Evolutionary conservation across 2,888 invertebrate species (phyloP), one percentile per base, ranked within the genome.

Genomic region (Rhogogaster chlorosoma): DNA sequence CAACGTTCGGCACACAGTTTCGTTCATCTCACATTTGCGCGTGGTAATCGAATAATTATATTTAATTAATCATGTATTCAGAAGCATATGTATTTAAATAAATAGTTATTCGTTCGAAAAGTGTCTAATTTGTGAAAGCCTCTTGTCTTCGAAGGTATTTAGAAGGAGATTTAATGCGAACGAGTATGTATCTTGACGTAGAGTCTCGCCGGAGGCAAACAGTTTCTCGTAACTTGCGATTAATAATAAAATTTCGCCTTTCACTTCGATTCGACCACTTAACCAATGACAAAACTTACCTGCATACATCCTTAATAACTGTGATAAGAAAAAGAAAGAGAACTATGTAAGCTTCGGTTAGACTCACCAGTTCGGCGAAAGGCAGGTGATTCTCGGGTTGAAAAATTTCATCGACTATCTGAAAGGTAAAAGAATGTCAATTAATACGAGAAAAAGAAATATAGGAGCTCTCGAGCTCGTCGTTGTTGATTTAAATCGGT

Each of bases 361-460:
- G 12, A 70, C 83, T 83, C 32, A 83, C 83, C 83, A 45, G 36
- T 36, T 64, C 70, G 26, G 64, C 67, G 29, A 64, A 64, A 29
- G 83, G 45, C 45, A 67, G 45, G 45, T 45, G 45, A 42, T 70
- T 32, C 26, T 83, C 70, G n/a, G 64, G 15, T 83, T 45, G 83
- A 70, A 67, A 64, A 18, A 83, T 83, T 32, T 67, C 83, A 67
- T 64, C 67, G 64, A 38, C 49, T 67, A 83, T 83, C 83, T 83
- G 83, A 6, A 80, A 83, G 18, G 83, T 32, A 45, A 45, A 83
- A 57, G 29, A n/a, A 57, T 61, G 36, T 57, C 42, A 61, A 78
- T 78, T 57, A 45, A 12, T 57, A 78, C 22, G 67, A 26, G n/a
- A 53, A 45, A 29, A 18, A 45, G 9, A 32, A n/a, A 29, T 45